Evolutionary conservation across 2,888 invertebrate species (phyloP).

Genomic region (Lycocerus yunnanus): DNA sequence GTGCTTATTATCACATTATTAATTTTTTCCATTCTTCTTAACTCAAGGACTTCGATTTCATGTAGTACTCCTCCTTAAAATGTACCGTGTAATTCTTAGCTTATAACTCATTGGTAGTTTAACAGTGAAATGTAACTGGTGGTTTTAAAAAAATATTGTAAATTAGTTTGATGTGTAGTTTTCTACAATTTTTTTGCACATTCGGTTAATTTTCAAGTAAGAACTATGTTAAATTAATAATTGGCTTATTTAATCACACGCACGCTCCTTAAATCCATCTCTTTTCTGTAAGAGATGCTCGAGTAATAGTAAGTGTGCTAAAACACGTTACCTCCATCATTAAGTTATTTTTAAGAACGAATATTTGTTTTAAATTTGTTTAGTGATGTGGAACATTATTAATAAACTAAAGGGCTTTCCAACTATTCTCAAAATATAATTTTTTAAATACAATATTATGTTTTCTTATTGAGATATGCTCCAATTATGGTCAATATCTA

Average conservation of each 20-base stretch:
- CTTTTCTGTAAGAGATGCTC: conserved; percentile 3
- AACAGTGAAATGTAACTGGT: not conserved
- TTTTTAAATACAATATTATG: not conserved
- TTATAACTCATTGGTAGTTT: not conserved
- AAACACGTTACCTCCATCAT: conserved; percentile 6
- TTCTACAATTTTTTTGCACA: not conserved
- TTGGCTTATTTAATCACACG: not conserved
- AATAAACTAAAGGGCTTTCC: too few relatives aligned
- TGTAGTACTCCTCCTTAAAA: not conserved
- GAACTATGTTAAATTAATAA: not conserved
- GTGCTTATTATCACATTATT: not conserved
- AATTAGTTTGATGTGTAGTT: not conserved
- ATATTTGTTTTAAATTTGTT: not conserved
- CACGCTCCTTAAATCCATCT: conserved; percentile 17
- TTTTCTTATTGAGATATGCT: too few relatives aligned
- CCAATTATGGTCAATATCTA: too few relatives aligned
- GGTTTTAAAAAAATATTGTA: not conserved
- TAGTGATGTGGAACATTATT: too few relatives aligned
- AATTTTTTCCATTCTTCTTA: not conserved
- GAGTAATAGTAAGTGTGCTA: conserved; percentile 11
- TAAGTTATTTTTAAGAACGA: not conserved
- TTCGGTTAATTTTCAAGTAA: not conserved
- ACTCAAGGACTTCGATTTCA: not conserved
- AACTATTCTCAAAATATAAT: too few relatives aligned
- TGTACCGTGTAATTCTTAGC: not conserved